Conservation (phyloP, 2,113 vertebrate genomes). For the Empidonax alnorum region DNA sequence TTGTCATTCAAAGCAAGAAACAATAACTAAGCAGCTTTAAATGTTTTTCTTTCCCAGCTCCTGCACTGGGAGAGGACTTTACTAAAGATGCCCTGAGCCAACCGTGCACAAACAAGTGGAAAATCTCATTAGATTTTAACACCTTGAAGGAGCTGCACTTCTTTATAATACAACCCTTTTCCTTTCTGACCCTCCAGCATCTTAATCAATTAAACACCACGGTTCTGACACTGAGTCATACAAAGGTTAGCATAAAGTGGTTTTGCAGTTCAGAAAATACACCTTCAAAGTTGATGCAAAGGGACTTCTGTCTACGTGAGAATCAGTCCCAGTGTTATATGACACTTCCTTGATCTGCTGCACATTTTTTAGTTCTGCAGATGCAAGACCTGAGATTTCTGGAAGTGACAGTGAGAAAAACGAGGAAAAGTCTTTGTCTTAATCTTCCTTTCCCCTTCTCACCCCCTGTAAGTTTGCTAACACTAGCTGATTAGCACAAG, state of each 20-base stretch:
- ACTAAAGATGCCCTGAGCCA: not conserved
- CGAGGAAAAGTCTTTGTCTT: not conserved
- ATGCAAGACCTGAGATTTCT: not conserved
- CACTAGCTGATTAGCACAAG: not conserved
- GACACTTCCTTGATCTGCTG: not conserved
- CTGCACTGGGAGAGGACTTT: not conserved
- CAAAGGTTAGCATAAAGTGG: not conserved
- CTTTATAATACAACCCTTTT: not conserved
- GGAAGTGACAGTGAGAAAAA: not conserved
- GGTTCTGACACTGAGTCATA: not conserved
- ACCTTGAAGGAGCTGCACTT: not conserved
- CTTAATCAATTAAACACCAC: slow-evolving; percentile 27
- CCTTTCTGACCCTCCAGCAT: not conserved
- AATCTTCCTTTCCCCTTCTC: not conserved
- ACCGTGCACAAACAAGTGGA: not conserved
- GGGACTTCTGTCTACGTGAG: not conserved
- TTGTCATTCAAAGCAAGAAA: not conserved
- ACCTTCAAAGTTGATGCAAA: not conserved
- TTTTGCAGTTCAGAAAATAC: not conserved
- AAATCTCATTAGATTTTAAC: slow-evolving; percentile 63
- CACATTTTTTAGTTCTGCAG: not conserved
- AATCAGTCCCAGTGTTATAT: not conserved
- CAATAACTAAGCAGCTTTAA: not conserved
- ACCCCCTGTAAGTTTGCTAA: not conserved
- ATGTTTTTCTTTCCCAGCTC: not conserved